phyloP scores from a whole-genome alignment of 1,140 invertebrate genomes.

The Dufourea novaeangliae region DNA sequence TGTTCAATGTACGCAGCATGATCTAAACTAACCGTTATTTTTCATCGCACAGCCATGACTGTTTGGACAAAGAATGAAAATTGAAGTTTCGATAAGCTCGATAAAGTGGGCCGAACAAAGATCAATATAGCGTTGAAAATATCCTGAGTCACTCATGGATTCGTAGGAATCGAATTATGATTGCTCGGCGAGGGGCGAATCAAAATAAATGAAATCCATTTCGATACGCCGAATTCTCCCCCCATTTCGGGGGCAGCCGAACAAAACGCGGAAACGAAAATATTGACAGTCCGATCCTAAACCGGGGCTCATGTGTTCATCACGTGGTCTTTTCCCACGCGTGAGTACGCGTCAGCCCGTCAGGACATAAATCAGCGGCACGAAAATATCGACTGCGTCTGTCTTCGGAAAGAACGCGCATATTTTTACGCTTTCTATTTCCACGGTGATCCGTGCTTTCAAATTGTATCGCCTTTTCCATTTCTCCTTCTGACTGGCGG shows the following conservation, averaged over 20 bases:
- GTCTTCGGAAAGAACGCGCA: not conserved
- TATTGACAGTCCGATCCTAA: constrained; percentile 38
- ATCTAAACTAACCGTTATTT: too few relatives aligned
- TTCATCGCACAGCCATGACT: too few relatives aligned
- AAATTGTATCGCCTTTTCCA: not conserved
- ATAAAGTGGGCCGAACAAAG: not conserved
- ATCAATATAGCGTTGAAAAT: not conserved
- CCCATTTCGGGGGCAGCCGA: not conserved
- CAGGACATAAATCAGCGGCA: constrained; percentile 54
- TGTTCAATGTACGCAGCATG: too few relatives aligned
- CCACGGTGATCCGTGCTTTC: not conserved
- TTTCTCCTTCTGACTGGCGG: not conserved
- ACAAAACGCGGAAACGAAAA: constrained; percentile 40
- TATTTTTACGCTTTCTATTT: not conserved
- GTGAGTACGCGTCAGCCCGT: constrained; percentile 7
- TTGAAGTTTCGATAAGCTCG: not conserved
- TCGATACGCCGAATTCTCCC: not conserved
- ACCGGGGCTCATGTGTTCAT: constrained; percentile 24
- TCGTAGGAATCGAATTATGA: constrained; percentile 4
- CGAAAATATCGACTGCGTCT: constrained; percentile 52
- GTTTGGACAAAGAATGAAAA: not conserved
- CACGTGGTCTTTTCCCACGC: constrained; percentile 40
- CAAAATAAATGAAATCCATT: constrained; percentile 8
- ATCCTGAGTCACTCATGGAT: not conserved
- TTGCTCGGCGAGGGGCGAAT: not conserved